phyloP scores from a whole-genome alignment of 2,797 vertebrate genomes.

The Ibycter americanus region DNA sequence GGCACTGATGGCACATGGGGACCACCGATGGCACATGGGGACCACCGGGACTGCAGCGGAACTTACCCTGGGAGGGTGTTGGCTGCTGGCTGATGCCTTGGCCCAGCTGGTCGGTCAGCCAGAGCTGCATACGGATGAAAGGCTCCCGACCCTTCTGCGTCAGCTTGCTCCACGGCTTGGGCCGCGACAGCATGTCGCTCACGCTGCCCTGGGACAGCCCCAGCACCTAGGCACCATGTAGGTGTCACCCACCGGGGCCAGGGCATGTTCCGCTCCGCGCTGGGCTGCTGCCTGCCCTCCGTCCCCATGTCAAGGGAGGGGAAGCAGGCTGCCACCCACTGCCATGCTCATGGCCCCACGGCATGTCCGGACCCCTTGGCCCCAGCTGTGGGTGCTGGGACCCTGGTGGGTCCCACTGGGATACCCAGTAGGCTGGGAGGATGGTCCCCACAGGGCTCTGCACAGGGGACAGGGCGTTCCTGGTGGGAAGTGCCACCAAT shows the following conservation, averaged over 20 bases:
- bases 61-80: conserved; percentile 75
- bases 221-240: conserved; percentile 82
- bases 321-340: not conserved
- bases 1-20: not conserved
- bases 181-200: conserved; percentile 97
- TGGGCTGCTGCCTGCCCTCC: not conserved
- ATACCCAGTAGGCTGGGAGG: not conserved
- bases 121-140: conserved; percentile 99
- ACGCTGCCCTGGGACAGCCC: conserved; percentile 98
- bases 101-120: conserved; percentile 93
- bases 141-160: conserved; percentile 98
- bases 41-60: fast-evolving
- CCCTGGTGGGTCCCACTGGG: not conserved
- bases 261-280: fast-evolving
- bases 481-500: not conserved
- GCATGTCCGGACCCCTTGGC: not conserved
- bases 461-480: not conserved
- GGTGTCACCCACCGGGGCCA: fast-evolving
- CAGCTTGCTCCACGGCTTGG: conserved; percentile 98
- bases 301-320: fast-evolving
- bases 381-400: not conserved
- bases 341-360: fast-evolving
- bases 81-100: conserved; percentile 84
- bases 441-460: not conserved
- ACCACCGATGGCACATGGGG: too few species aligned